Evolutionary conservation across 2,888 invertebrate genomes (phyloP), one percentile per base, ranked within the genome.

Genomic region (Pyrocoelia pectoralis): DNA sequence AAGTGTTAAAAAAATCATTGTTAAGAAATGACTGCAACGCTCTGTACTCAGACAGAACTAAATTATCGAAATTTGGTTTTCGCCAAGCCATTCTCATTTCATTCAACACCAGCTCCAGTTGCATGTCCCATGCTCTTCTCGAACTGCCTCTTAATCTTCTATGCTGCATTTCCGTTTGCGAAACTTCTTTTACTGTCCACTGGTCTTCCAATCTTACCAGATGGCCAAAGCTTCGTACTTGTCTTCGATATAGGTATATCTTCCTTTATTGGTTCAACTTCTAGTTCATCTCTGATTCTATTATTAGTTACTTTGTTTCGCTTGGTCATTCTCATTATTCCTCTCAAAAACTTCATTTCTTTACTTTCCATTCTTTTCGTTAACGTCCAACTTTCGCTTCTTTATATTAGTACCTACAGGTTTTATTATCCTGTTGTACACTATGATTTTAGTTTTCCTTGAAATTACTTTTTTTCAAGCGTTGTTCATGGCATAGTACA

Each of bases 241-340:
- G 55, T 52, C 33, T 40, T 55, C 55, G 15, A 15, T 55, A 17
- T n/a, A n/a, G n/a, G n/a, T 24, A 52, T 52, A 15, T 10, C 14
- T 9, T 38, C 33, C 52, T 15, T 33, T 38, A 52, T 52, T 52
- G 52, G 18, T 18, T 52, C 52, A 33, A 52, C 14, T 24, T 38
- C 14, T 29, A 52, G 24, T 38, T 18, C 12, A 33, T 33, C 17
- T 24, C 52, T 9, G 15, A 38, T 52, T 52, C 15, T 33, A 33
- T 13, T 33, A 18, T 52, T 52, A 17, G 17, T 52, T 52, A 52
- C 9, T 52, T 38, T 52, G n/a, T 52, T 18, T 33, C 18, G 1
- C 33, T 38, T 52, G 33, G 52, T 38, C 15, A 52, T 24, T 38
- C 38, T 18, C 52, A 38, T 52, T 14, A 17, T 12, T 38, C 33